These are phyloP conservation scores for Xiphophorus birchmanni DNA, from an alignment of 2,797 vertebrate species.

Conservation along the genomic window DNA sequence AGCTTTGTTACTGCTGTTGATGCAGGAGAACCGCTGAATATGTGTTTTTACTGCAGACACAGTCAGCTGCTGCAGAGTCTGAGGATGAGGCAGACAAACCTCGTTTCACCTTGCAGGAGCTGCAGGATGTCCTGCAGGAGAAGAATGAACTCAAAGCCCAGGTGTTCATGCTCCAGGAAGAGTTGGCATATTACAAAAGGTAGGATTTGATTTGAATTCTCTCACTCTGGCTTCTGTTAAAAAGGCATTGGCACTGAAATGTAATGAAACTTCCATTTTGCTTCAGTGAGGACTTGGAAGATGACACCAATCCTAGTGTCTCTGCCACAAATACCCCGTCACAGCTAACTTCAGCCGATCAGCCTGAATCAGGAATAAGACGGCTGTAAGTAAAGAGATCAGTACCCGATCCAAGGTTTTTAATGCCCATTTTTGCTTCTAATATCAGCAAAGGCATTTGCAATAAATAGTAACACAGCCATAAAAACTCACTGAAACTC, in stretches of 20 bases:
- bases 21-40: constrained; percentile 7
- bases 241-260: background rate
- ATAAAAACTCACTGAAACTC: background rate
- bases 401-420: background rate
- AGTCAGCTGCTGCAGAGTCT: constrained; percentile 59
- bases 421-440: background rate
- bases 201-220: constrained; percentile 38
- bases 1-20: background rate
- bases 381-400: constrained; percentile 86
- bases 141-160: constrained; percentile 92
- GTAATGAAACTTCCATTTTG: constrained; percentile 10
- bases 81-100: constrained; percentile 80
- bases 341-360: constrained; percentile 72
- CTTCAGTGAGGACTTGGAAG: constrained; percentile 88
- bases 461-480: background rate
- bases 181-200: constrained; percentile 92
- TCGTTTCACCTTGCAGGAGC: constrained; percentile 91
- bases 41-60: constrained; percentile 67
- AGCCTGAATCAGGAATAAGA: constrained; percentile 91
- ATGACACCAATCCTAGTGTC: constrained; percentile 76
- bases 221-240: background rate
- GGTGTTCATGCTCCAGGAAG: constrained; percentile 91
- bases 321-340: constrained; percentile 62
- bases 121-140: constrained; percentile 91
- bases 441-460: background rate